Evolutionary conservation across 2,113 vertebrate genomes (phyloP), one percentile per base, ranked within the genome.

Genomic region (Picathartes gymnocephalus): DNA sequence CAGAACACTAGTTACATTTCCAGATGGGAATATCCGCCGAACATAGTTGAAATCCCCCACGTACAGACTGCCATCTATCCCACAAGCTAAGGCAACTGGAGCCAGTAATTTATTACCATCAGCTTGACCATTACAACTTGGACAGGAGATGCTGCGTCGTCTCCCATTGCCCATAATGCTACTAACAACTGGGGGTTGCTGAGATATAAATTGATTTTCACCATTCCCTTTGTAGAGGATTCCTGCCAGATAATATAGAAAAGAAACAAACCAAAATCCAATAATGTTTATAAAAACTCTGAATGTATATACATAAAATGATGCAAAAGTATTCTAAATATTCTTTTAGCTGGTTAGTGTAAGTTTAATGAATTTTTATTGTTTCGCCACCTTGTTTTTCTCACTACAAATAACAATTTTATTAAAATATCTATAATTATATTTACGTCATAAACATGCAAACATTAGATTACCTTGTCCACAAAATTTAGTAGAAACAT

Each of bases 11-110:
- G 98, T 99, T 78, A 99, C 99, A 4, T 99, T 99, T 96, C 99
- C 99, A 35, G 99, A 99, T 22, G 99, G 99, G 97, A 99, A 99
- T 83, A 99, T 99, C 45, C 99, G 98, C 21, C 99, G 98, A n/a
- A 99, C 99, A 62, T 99, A 99, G 98, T 99, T 99, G 98, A 99
- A 99, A 95, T 99, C 99, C 10, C 99, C 99, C 18, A 99, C 99
- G 5, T 99, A 99, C 6, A 99, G 98, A 30, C 99, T 99, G 87
- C 99, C 99, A 11, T 99, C 99, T 24, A 98, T 98, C 66, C 99
- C 99, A 94, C 99, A 99, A 2, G 99, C 99, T 83, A 99, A 95
- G 2, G 99, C 99, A 40, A 99, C 99, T 0, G 99, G 99, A 33
- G 99, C 99, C 96, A 99, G 53, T 19, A 99, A 98, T 96, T 99